These are phyloP conservation scores for Anthoscopus minutus DNA, from an alignment of 2,113 vertebrate species.

Conservation along the genomic window DNA sequence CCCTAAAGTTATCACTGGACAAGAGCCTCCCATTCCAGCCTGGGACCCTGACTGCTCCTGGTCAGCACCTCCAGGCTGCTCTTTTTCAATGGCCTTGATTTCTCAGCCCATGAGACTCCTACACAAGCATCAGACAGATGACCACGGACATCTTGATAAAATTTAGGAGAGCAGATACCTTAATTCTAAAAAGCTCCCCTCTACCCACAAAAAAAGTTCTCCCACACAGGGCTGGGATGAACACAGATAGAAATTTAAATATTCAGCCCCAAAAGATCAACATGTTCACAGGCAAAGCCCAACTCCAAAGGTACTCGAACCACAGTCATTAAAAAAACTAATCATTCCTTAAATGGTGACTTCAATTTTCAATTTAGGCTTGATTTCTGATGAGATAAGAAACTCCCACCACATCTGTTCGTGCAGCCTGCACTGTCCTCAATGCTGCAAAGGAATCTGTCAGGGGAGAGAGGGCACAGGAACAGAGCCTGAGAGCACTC, in stretches of 20 bases:
- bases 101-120: not conserved
- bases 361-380: conserved; percentile 26
- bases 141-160: not conserved
- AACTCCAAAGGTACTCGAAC: not conserved
- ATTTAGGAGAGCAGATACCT: not conserved
- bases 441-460: not conserved
- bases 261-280: not conserved
- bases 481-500: not conserved
- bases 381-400: conserved; percentile 32
- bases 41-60: accelerated
- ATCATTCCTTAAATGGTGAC: not conserved
- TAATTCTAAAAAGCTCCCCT: not conserved
- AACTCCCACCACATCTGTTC: conserved; percentile 51
- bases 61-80: not conserved
- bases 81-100: accelerated
- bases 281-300: not conserved
- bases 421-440: not conserved
- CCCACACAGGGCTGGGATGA: not conserved
- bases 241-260: not conserved
- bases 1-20: not conserved
- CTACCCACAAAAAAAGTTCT: not conserved
- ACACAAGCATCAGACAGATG: not conserved
- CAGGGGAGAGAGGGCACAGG: not conserved
- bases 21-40: not conserved
- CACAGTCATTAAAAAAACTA: not conserved